Conservation (phyloP, 2,797 vertebrate genomes). For the Telmatherina bonti region DNA sequence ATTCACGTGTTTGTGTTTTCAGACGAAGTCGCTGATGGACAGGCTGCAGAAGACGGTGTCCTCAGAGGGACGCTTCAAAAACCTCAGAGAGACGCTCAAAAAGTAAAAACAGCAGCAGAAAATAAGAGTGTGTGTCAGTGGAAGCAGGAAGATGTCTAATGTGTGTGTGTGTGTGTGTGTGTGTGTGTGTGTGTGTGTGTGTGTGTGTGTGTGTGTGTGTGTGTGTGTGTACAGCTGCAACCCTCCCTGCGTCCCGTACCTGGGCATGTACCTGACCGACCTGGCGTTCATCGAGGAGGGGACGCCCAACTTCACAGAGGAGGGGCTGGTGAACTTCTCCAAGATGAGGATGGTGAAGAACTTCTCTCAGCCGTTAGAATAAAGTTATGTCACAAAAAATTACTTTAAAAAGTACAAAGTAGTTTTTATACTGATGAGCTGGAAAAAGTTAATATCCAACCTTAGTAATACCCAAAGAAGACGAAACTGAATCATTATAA, state of each 20-base stretch:
- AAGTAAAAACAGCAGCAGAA: slow-evolving; percentile 83
- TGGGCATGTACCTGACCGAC: slow-evolving; percentile 98
- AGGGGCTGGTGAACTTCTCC: slow-evolving; percentile 98
- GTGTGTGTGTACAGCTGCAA: slow-evolving; percentile 87
- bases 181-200: too few species aligned
- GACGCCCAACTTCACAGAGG: slow-evolving; percentile 96
- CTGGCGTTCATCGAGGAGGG: slow-evolving; percentile 98
- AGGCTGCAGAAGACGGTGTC: slow-evolving; percentile 96
- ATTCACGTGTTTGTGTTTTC: neutral
- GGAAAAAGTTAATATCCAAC: too few species aligned
- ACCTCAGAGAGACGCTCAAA: slow-evolving; percentile 96
- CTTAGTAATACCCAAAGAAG: too few species aligned
- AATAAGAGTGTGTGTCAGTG: neutral
- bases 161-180: too few species aligned
- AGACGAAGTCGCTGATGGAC: slow-evolving; percentile 97
- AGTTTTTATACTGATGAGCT: too few species aligned
- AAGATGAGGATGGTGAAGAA: slow-evolving; percentile 97
- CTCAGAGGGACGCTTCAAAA: slow-evolving; percentile 98
- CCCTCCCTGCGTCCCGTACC: slow-evolving; percentile 94
- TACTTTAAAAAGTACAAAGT: too few species aligned
- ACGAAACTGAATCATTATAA: too few species aligned
- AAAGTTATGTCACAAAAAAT: too few species aligned
- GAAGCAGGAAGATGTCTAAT: too few species aligned
- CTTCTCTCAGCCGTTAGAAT: neutral
- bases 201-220: neutral